Evolutionary conservation across 2,888 invertebrate species (phyloP).

Genomic region (Myopa testacea): DNA sequence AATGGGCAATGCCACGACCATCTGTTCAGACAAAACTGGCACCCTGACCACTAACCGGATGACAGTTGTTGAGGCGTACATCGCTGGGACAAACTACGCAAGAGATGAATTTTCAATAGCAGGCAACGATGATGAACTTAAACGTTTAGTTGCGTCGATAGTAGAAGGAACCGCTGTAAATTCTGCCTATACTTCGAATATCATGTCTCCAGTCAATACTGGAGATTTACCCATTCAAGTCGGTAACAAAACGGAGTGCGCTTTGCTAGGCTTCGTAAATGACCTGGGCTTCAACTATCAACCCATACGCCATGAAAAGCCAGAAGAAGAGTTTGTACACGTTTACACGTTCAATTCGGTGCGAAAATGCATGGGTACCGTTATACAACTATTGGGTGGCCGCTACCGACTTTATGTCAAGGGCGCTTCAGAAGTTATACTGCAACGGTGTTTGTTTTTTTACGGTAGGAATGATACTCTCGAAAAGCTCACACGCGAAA

Average conservation of each 20-base stretch:
- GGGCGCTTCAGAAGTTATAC: conserved; percentile 98
- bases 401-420: conserved; percentile 95
- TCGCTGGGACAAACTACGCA: conserved; percentile 92
- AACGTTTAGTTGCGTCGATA: conserved; percentile 84
- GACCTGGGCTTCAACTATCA: conserved; percentile 94
- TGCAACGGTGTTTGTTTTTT: conserved; percentile 96
- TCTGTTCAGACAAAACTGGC: conserved; percentile 99
- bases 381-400: conserved; percentile 86
- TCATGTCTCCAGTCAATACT: conserved; percentile 85
- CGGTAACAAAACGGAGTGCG: conserved; percentile 99
- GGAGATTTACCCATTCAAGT: conserved; percentile 91
- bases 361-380: conserved; percentile 98
- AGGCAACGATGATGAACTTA: conserved; percentile 84
- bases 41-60: conserved; percentile 98
- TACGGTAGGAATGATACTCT: conserved; percentile 92
- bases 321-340: conserved; percentile 91
- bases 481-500: conserved; percentile 90
- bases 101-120: conserved; percentile 82
- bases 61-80: conserved; percentile 98
- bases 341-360: conserved; percentile 99
- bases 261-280: conserved; percentile 93
- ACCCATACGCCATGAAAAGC: conserved; percentile 86
- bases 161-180: conserved; percentile 92
- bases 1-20: conserved; percentile 99
- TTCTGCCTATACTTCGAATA: conserved; percentile 96